Percentiles rank a stretch among this genome's conserved stretches.
Evolutionary conservation across 2,113 vertebrate genomes (phyloP).

Genomic region (Hemiprocne comata): DNA sequence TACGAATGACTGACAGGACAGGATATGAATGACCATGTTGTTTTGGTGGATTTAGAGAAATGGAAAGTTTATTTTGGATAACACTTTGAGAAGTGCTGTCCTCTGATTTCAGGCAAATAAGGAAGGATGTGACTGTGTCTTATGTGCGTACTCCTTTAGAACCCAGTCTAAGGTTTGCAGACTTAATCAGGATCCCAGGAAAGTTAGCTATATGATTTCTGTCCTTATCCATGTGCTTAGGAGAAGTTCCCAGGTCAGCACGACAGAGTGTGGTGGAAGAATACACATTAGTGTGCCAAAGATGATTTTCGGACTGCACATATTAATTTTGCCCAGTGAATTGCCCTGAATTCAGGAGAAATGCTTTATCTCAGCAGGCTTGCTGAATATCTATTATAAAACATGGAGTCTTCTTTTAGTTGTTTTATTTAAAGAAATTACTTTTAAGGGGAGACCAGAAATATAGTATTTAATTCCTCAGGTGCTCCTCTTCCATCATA

Average conservation of each 20-base stretch:
- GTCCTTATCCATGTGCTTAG: not conserved
- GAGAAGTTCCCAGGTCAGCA: not conserved
- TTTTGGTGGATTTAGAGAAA: not conserved
- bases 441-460: not conserved
- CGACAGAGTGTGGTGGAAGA: accelerated
- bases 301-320: not conserved
- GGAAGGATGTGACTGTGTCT: not conserved
- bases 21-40: not conserved
- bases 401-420: not conserved
- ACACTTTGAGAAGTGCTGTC: not conserved
- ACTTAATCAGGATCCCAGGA: not conserved
- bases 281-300: not conserved
- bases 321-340: not conserved
- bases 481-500: not conserved
- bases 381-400: not conserved
- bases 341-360: not conserved
- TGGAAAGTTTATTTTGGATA: slow-evolving; percentile 4
- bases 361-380: not conserved
- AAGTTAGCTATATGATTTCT: not conserved
- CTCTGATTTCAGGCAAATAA: not conserved
- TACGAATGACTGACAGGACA: not conserved
- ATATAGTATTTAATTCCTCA: not conserved
- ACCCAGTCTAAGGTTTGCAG: not conserved
- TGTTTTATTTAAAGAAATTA: not conserved
- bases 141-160: not conserved